A percentile compares a stretch with the other conserved stretches of the same genome.
Conservation (phyloP, 2,113 vertebrate species). For the Protobothrops mucrosquamatus region DNA sequence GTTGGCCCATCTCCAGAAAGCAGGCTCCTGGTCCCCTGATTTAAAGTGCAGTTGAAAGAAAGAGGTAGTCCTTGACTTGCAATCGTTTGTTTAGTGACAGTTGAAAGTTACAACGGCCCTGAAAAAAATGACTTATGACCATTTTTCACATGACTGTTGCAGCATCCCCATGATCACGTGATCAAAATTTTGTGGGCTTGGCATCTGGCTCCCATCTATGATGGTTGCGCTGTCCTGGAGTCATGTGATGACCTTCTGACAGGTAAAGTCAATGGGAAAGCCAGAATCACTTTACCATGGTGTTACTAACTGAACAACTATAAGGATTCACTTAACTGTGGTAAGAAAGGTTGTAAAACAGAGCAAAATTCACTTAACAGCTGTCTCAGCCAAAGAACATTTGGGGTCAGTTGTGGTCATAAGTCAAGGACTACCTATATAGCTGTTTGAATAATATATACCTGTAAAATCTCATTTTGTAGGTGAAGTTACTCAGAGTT, state of each 20-base stretch:
- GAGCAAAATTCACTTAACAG: background rate
- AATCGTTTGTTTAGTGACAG: no score
- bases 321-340: background rate
- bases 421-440: no score
- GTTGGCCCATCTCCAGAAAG: background rate
- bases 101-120: no score
- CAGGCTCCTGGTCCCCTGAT: background rate
- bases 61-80: background rate
- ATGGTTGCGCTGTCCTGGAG: background rate
- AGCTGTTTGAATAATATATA: background rate
- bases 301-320: background rate
- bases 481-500: background rate
- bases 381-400: background rate
- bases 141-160: no score
- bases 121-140: no score
- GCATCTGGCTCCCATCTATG: background rate
- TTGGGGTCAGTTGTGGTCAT: no score
- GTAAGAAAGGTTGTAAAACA: background rate
- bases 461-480: background rate
- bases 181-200: background rate
- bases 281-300: background rate
- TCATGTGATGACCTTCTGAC: background rate
- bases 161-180: background rate
- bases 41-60: background rate
- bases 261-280: background rate